A percentile compares a stretch with the other conserved stretches of the same genome.
These are phyloP conservation scores for Chaenocephalus aceratus DNA, from an alignment of 2,113 vertebrate species.

Conservation along the genomic window DNA sequence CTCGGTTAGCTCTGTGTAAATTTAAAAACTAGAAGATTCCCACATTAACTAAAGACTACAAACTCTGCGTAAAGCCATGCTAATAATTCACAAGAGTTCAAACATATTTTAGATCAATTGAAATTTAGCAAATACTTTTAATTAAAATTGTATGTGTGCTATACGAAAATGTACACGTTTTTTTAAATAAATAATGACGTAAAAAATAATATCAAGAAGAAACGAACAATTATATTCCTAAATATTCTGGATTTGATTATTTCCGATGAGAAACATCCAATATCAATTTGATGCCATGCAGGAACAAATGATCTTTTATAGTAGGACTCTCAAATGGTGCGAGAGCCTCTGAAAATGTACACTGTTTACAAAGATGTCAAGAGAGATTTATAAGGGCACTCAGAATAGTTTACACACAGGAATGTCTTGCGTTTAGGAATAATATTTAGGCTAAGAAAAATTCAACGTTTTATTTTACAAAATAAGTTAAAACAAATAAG, in stretches of 20 bases:
- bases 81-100: conserved; percentile 70
- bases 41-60: conserved; percentile 71
- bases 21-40: conserved; percentile 60
- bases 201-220: conserved; percentile 51
- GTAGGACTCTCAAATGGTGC: conserved; percentile 71
- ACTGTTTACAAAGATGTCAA: conserved; percentile 85
- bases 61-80: conserved; percentile 73
- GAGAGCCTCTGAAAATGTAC: conserved; percentile 80
- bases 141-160: conserved; percentile 58
- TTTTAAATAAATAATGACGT: conserved; percentile 79
- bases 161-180: conserved; percentile 68
- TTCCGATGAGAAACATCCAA: conserved; percentile 63
- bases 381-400: conserved; percentile 82
- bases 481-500: conserved; percentile 80
- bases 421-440: conserved; percentile 70
- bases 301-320: conserved; percentile 73
- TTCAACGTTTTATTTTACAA: conserved; percentile 75
- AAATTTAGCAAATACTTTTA: conserved; percentile 64
- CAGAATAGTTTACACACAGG: conserved; percentile 74
- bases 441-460: conserved; percentile 57
- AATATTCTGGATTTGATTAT: conserved; percentile 67
- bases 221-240: conserved; percentile 62
- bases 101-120: conserved; percentile 65
- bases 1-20: conserved; percentile 45
- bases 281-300: conserved; percentile 73